Percentiles rank a stretch among this genome's conserved stretches.
Evolutionary conservation across 2,888 invertebrate genomes (phyloP).

Genomic region (Scaptomyza polygonia): DNA sequence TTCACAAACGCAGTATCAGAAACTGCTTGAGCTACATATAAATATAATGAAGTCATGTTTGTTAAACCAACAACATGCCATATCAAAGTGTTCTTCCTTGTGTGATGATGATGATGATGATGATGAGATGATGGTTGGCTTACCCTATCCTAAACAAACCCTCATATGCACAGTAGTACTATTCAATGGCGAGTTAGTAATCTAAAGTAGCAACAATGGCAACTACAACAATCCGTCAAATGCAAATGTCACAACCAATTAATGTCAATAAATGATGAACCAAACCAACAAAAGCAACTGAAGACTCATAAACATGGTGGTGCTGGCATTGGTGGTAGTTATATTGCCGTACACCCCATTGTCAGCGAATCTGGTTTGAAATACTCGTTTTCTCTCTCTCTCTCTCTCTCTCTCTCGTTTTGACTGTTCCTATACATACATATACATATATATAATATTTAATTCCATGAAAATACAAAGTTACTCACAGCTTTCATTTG

Average conservation of each 20-base stretch:
- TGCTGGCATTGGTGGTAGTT: slow-evolving; percentile 36
- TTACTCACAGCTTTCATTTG: slow-evolving; percentile 73
- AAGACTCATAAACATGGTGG: slow-evolving; percentile 30
- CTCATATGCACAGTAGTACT: slow-evolving; percentile 19
- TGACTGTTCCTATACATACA: neutral
- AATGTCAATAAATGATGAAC: slow-evolving; percentile 81
- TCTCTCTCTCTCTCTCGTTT: neutral
- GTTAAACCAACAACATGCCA: slow-evolving; percentile 57
- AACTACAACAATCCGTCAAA: slow-evolving; percentile 78
- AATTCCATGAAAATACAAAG: slow-evolving; percentile 24
- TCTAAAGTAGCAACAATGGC: slow-evolving; percentile 77
- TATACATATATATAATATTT: no score
- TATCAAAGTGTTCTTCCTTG: slow-evolving; percentile 42
- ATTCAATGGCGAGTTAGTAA: slow-evolving; percentile 7
- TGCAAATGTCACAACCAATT: slow-evolving; percentile 83
- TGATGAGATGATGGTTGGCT: slow-evolving; percentile 2
- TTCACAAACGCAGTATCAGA: slow-evolving; percentile 51
- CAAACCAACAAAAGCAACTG: slow-evolving; percentile 37
- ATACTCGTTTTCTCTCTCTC: slow-evolving; percentile 20
- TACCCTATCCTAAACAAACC: slow-evolving; percentile 30
- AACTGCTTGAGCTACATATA: slow-evolving; percentile 43
- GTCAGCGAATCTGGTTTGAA: slow-evolving; percentile 58
- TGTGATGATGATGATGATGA: slow-evolving; percentile 5
- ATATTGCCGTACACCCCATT: slow-evolving; percentile 48
- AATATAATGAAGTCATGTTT: slow-evolving; percentile 78